phyloP scores from a whole-genome alignment of 2,113 vertebrate genomes.

The Brachyhypopomus gauderio region DNA sequence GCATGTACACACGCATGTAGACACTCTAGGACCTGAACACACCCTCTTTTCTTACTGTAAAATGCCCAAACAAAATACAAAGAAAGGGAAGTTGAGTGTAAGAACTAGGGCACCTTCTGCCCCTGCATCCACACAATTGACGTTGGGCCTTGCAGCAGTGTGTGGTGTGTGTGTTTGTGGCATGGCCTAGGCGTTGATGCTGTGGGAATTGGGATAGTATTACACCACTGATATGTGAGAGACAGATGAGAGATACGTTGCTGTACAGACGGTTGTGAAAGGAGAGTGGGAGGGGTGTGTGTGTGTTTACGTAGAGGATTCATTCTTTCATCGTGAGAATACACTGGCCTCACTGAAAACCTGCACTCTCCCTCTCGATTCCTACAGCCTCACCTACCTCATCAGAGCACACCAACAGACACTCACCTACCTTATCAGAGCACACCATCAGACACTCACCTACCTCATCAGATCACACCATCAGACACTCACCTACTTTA shows the following conservation, averaged over 20 bases:
- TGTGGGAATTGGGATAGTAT: conserved; percentile 43
- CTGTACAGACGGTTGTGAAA: conserved; percentile 29
- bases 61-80: conserved; percentile 66
- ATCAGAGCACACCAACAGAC: background rate
- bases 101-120: conserved; percentile 79
- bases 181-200: background rate
- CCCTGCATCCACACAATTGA: conserved; percentile 64
- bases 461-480: background rate
- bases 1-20: conserved; percentile 40
- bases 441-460: background rate
- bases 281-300: conserved; percentile 41
- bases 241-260: conserved; percentile 16
- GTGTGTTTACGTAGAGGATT: conserved; percentile 59
- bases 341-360: conserved; percentile 45
- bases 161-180: conserved; percentile 36
- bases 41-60: conserved; percentile 63
- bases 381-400: conserved; percentile 4
- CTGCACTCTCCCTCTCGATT: conserved; percentile 17
- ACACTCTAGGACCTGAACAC: conserved; percentile 53
- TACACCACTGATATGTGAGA: conserved; percentile 20
- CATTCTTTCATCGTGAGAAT: conserved; percentile 74
- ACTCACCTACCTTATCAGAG: background rate
- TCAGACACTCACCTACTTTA: background rate
- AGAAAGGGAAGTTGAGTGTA: conserved; percentile 67
- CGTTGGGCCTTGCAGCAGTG: conserved; percentile 60